Conservation (phyloP, 2,113 vertebrate genomes). For the Notarius lentiginosus region DNA sequence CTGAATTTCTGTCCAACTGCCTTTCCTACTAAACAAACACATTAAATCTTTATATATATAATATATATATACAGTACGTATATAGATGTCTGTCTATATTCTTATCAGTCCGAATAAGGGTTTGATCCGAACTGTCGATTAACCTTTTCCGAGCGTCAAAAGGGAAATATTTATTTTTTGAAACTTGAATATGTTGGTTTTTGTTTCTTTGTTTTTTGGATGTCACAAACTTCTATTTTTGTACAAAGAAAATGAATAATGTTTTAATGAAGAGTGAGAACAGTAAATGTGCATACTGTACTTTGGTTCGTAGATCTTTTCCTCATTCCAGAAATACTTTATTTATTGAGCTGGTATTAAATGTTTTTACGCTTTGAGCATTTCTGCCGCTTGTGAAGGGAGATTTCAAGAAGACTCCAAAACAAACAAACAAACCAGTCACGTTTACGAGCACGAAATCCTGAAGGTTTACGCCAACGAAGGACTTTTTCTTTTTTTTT, state of each 20-base stretch:
- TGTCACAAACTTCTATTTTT: constrained; percentile 64
- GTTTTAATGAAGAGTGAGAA: constrained; percentile 41
- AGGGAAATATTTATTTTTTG: constrained; percentile 63
- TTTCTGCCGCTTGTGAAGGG: constrained; percentile 31
- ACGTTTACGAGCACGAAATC: constrained; percentile 16
- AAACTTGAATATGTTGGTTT: constrained; percentile 57
- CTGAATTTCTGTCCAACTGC: constrained; percentile 40
- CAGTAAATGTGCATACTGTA: constrained; percentile 31
- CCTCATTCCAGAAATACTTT: constrained; percentile 42
- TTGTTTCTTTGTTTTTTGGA: constrained; percentile 31
- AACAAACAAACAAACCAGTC: not conserved
- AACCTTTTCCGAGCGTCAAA: constrained; percentile 41
- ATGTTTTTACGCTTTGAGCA: constrained; percentile 22
- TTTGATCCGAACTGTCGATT: constrained; percentile 39
- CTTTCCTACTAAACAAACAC: constrained; percentile 39
- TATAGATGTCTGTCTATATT: constrained; percentile 40
- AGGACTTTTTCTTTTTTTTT: not conserved
- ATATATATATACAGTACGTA: not conserved
- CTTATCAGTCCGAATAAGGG: constrained; percentile 30
- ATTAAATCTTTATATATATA: not conserved
- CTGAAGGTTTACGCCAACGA: constrained; percentile 10
- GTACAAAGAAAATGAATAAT: constrained; percentile 45
- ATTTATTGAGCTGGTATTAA: constrained; percentile 53
- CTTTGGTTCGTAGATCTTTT: constrained; percentile 20
- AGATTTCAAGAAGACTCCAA: not conserved